Evolutionary conservation across 2,888 invertebrate species (phyloP).

Genomic region (Habroteleia sp.): DNA sequence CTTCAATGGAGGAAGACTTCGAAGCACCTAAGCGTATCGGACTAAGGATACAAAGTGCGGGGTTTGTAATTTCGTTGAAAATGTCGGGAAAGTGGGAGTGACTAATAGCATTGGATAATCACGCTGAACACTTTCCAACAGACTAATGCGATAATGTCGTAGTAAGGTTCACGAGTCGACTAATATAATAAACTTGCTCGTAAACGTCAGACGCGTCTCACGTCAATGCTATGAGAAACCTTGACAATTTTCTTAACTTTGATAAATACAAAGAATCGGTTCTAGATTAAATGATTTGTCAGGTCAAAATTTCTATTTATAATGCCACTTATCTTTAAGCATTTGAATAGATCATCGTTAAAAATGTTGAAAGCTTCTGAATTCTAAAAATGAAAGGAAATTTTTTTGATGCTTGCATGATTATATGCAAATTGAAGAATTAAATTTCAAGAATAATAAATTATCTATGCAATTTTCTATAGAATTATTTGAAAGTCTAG

Average conservation of each 20-base stretch:
- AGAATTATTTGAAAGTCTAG: too few species aligned
- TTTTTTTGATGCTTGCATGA: too few species aligned
- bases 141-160: conserved; percentile 56
- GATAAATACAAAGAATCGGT: background rate
- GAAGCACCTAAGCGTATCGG: conserved; percentile 71
- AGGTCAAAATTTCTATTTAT: too few species aligned
- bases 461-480: too few species aligned
- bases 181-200: conserved; percentile 47
- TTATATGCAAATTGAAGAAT: too few species aligned
- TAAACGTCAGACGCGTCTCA: conserved; percentile 26
- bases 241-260: conserved; percentile 2
- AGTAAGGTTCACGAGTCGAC: conserved; percentile 33
- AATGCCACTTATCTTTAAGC: too few species aligned
- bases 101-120: conserved; percentile 53
- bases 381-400: too few species aligned
- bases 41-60: conserved; percentile 71
- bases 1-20: conserved; percentile 58
- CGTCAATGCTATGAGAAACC: conserved; percentile 24
- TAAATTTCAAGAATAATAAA: too few species aligned
- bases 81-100: conserved; percentile 54
- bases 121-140: conserved; percentile 40
- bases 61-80: conserved; percentile 50
- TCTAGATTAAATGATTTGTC: background rate
- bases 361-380: too few species aligned
- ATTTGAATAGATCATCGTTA: too few species aligned